phyloP scores from a whole-genome alignment of 2,113 vertebrate genomes.

The Camarhynchus parvulus region DNA sequence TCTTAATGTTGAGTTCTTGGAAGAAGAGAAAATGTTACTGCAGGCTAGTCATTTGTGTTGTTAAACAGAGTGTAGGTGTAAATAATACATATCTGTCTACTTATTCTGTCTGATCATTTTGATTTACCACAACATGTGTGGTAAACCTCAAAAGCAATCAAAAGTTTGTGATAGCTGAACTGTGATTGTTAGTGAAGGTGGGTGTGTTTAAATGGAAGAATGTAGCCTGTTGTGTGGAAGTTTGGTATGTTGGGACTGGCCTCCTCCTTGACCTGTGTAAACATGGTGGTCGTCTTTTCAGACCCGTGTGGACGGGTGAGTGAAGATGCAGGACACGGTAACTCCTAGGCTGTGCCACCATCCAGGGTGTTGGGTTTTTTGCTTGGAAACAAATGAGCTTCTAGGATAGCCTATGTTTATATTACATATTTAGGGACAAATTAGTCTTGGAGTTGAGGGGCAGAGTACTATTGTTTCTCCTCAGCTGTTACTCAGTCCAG shows the following conservation, averaged over 20 bases:
- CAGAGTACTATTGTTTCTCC: neutral
- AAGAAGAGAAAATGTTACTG: neutral
- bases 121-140: neutral
- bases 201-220: constrained; percentile 6
- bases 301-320: neutral
- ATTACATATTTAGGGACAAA: neutral
- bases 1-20: neutral
- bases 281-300: neutral
- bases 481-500: neutral
- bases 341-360: neutral
- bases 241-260: neutral
- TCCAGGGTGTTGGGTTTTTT: rapidly evolving
- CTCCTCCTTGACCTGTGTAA: constrained; percentile 3
- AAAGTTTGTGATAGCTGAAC: neutral
- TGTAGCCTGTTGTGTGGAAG: neutral
- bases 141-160: neutral
- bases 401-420: neutral
- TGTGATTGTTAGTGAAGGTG: neutral
- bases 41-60: neutral
- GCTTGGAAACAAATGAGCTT: neutral
- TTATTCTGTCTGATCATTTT: neutral
- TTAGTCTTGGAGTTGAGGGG: neutral
- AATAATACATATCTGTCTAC: neutral
- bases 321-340: neutral
- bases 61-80: neutral